Evolutionary conservation across 92 coral and sea anemone genomes (phyloP), one percentile per base, ranked within the genome.

Genomic region (Epizoanthus rinbou): DNA sequence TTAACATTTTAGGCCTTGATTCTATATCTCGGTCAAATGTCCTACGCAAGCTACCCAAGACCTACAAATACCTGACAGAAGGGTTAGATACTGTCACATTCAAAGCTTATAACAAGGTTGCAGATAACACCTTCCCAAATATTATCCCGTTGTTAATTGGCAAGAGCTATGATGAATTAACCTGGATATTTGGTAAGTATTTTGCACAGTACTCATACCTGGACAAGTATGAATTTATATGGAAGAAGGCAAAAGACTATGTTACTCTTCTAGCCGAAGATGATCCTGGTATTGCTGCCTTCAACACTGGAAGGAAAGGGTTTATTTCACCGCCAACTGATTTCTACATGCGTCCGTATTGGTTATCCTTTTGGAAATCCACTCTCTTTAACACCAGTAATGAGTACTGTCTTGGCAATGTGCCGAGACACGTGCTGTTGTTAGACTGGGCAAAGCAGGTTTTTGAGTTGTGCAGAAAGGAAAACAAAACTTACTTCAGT

Each of bases 321-420:
- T 75, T 75, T 75, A 35, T 25, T 31, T 75, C 81, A 37, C 56
- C 8, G 4, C 81, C 81, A 18, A 56, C 81, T 3, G 81, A 75
- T 52, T 75, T 75, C 65, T 75, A 75, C 81, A 75, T 75, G 81
- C 81, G 81, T 2, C 81, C 81, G 3, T 75, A 75, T 11, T 75
- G 81, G 81, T 9, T 75, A 5, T 75, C 81, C 39, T 75, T 75
- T 66, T 75, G 81, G 81, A 58, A 52, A 14, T 58, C 81, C 6
- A 75, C 21, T 7, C 54, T 75, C 6, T 75, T 75, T 18, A 75
- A 75, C 69, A 3, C 6, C 8, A 75, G 81, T 15, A 75, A 33
- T 35, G 57, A 75, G 15, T 75, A 75, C 50, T 75, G 81, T 25
- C 81, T 75, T 37, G 81, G 81, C n/a, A 75, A 41, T 43, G 60